Evolutionary conservation across 2,888 invertebrate species (phyloP), one percentile per base, ranked within the genome.

Genomic region (Drosophila putrida): DNA sequence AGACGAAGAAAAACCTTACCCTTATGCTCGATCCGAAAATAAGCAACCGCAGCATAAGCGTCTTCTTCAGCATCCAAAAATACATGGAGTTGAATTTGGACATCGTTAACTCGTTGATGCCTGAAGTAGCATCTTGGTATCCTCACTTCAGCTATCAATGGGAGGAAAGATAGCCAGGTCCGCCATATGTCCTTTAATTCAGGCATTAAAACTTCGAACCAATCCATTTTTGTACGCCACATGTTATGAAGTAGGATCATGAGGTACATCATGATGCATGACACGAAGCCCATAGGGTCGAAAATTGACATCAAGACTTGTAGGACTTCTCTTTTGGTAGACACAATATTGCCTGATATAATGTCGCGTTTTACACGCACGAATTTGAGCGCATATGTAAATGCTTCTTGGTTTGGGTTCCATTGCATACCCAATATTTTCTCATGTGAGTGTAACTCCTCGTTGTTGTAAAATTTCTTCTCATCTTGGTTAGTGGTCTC

Each of bases 21-120:
- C n/a, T 59, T n/a, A 41, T 49, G 35, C 41, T 49, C 33, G 20
- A 50, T 31, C 49, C 59, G 13, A 13, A 59, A 41, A 20, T 51
- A 35, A 1, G 51, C 43, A 8, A 27, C 47, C 6, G 47, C 47
- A 10, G 47, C 47, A 33, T 47, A 47, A 13, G 47, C 47, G 10
- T 33, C 31, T 31, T 47, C n/a, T 15, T 33, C 33, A n/a, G 47
- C 47, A 8, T 47, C 47, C 2, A 33, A 33, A 15, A 33, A 44
- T n/a, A 38, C 53, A 13, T 53, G 39, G n/a, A 39, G 51, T 13
- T 51, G 38, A 27, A 51, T 28, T 11, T n/a, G 10, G 46, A 6
- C 11, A n/a, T 28, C n/a, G 6, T 13, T 13, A 3, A 13, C 46
- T 27, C 11, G 10, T 6, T n/a, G 27, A 31, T 46, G 6, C 1